These are phyloP conservation scores for Tetragnatha versicolor DNA, from an alignment of 1,140 invertebrate genomes.

Conservation along the genomic window DNA sequence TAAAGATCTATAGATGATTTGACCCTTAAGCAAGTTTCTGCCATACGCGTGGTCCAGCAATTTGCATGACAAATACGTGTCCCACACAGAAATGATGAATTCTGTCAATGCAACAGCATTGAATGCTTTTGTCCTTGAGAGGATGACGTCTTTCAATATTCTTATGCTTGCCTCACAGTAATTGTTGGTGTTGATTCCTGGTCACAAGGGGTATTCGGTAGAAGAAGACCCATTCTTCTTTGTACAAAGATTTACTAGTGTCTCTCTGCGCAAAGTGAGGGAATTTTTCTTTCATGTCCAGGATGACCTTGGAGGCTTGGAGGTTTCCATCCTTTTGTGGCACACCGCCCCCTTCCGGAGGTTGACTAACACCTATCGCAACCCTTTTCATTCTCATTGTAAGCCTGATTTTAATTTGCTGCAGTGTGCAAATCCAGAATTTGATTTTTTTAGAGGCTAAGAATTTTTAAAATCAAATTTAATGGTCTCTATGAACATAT, in stretches of 20 bases:
- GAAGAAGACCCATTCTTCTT: background rate
- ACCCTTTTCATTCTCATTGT: no score
- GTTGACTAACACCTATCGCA: no score
- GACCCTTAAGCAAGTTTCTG: background rate
- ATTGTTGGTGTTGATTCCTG: background rate
- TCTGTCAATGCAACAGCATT: background rate
- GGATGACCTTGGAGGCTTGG: background rate
- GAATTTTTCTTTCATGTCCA: background rate
- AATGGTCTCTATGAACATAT: no score
- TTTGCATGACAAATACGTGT: background rate
- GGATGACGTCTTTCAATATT: background rate
- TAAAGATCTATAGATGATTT: background rate
- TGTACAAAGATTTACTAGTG: background rate
- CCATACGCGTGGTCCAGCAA: background rate
- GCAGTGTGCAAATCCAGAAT: no score
- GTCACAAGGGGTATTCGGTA: background rate
- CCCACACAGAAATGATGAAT: background rate
- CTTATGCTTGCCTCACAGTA: background rate
- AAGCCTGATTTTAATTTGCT: no score
- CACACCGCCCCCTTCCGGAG: no score
- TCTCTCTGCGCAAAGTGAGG: background rate
- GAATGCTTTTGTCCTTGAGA: background rate
- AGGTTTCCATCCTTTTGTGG: no score
- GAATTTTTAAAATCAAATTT: no score
- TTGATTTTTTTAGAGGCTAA: no score